phyloP scores from a whole-genome alignment of 2,888 invertebrate genomes.

The Scaptomyza flava region DNA sequence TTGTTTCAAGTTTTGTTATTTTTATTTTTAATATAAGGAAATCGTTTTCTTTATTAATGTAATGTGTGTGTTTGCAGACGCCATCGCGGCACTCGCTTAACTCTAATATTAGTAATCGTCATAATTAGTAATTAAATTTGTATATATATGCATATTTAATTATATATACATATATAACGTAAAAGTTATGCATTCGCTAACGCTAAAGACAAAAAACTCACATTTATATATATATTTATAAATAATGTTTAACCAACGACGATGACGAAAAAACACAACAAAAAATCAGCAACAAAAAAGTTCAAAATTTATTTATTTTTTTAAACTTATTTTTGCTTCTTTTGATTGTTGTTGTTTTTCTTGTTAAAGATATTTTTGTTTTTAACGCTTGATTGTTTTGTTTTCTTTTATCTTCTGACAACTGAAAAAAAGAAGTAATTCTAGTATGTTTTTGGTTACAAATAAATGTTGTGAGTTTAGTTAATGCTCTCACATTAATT shows the following conservation, averaged over 20 bases:
- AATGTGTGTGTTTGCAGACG: constrained; percentile 48
- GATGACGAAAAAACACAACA: constrained; percentile 4
- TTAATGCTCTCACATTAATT: constrained; percentile 16
- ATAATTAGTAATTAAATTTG: constrained; percentile 59
- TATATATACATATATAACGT: constrained; percentile 31
- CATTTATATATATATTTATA: constrained; percentile 23
- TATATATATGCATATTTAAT: constrained; percentile 20
- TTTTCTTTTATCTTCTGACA: no score
- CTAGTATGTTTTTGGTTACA: constrained; percentile 42
- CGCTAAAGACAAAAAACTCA: constrained; percentile 53
- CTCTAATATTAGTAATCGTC: constrained; percentile 63
- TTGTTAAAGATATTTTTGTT: not conserved
- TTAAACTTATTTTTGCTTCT: not conserved
- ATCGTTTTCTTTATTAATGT: constrained; percentile 70
- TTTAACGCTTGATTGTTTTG: constrained; percentile 3
- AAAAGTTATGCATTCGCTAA: constrained; percentile 45
- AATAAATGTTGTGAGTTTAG: constrained; percentile 28
- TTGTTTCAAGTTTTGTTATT: not conserved
- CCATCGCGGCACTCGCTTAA: constrained; percentile 47
- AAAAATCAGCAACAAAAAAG: constrained; percentile 7
- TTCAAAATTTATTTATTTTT: not conserved
- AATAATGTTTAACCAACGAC: constrained; percentile 1
- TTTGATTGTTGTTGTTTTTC: not conserved
- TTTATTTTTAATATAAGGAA: constrained; percentile 61
- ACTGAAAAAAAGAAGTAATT: constrained; percentile 21